These are phyloP conservation scores for Drosophila orosa DNA, from an alignment of 1,140 invertebrate species.

Conservation along the genomic window DNA sequence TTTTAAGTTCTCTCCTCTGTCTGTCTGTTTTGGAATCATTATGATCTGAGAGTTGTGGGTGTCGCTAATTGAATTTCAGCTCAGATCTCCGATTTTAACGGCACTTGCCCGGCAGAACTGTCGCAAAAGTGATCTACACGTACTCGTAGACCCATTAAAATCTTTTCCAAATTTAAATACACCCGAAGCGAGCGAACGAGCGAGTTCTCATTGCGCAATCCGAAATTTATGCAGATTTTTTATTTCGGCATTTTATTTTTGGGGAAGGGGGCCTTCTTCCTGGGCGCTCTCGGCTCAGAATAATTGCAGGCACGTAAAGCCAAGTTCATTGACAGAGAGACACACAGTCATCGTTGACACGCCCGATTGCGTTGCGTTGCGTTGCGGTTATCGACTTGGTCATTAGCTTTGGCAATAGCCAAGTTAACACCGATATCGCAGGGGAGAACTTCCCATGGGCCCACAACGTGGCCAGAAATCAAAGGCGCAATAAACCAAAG, in stretches of 20 bases:
- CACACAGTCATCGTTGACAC: slow-evolving; percentile 51
- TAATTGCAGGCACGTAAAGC: slow-evolving; percentile 74
- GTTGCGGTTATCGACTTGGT: slow-evolving; percentile 58
- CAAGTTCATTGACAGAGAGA: slow-evolving; percentile 75
- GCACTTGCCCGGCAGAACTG: slow-evolving; percentile 48
- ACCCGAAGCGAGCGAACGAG: slow-evolving; percentile 12
- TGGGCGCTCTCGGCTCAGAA: slow-evolving; percentile 45
- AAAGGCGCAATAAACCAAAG: slow-evolving; percentile 30
- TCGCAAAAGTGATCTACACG: slow-evolving; percentile 45
- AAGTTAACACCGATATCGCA: slow-evolving; percentile 23
- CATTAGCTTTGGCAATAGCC: slow-evolving; percentile 63
- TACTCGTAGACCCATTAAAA: slow-evolving; percentile 40
- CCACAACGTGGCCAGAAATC: slow-evolving; percentile 27
- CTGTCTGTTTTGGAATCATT: slow-evolving; percentile 12
- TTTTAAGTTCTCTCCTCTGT: slow-evolving; percentile 62
- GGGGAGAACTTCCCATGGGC: slow-evolving; percentile 15
- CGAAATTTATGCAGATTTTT: slow-evolving; percentile 54
- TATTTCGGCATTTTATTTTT: slow-evolving; percentile 9
- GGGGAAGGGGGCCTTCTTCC: neutral
- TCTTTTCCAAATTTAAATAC: slow-evolving; percentile 31
- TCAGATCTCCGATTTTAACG: slow-evolving; percentile 53
- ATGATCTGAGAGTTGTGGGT: slow-evolving; percentile 61
- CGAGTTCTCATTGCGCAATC: slow-evolving; percentile 59
- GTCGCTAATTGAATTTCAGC: slow-evolving; percentile 78
- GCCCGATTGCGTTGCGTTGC: slow-evolving; percentile 64